Evolutionary conservation across 2,888 invertebrate species (phyloP).

Genomic region (Tuberolachnus salignus): DNA sequence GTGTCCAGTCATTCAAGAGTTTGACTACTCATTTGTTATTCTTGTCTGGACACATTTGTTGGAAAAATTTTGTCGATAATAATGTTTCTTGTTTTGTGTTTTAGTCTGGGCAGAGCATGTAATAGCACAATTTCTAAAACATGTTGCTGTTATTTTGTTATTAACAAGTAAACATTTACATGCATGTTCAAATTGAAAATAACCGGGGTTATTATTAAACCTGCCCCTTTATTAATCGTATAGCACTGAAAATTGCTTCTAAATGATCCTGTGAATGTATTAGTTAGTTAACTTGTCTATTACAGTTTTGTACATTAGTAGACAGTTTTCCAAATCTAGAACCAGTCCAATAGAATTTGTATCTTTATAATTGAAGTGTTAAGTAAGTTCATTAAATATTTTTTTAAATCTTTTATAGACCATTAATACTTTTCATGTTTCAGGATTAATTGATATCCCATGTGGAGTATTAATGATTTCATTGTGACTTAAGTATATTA

Average conservation of each 20-base stretch:
- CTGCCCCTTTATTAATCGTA: background rate
- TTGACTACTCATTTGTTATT: too few relatives aligned
- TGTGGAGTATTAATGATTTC: slow-evolving; percentile 48
- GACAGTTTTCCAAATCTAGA: background rate
- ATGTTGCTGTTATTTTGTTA: background rate
- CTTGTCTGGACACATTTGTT: too few relatives aligned
- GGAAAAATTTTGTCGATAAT: too few relatives aligned
- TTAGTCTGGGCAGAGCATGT: too few relatives aligned
- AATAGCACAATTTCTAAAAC: slow-evolving; percentile 5
- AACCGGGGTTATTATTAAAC: background rate
- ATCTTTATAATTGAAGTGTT: background rate
- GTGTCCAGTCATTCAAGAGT: too few relatives aligned
- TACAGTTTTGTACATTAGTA: background rate
- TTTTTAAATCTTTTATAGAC: background rate
- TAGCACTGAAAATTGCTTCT: slow-evolving; percentile 3
- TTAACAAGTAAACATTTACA: slow-evolving; percentile 18
- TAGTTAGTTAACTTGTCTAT: background rate
- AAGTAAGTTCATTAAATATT: background rate
- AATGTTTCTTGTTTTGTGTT: too few relatives aligned
- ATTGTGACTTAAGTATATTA: slow-evolving; percentile 59
- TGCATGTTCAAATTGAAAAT: slow-evolving; percentile 22
- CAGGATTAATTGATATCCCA: background rate
- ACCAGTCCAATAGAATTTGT: background rate
- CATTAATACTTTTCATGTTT: background rate
- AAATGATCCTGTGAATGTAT: background rate